phyloP scores from a whole-genome alignment of 2,113 vertebrate genomes.

The Lucifuga dentata region DNA sequence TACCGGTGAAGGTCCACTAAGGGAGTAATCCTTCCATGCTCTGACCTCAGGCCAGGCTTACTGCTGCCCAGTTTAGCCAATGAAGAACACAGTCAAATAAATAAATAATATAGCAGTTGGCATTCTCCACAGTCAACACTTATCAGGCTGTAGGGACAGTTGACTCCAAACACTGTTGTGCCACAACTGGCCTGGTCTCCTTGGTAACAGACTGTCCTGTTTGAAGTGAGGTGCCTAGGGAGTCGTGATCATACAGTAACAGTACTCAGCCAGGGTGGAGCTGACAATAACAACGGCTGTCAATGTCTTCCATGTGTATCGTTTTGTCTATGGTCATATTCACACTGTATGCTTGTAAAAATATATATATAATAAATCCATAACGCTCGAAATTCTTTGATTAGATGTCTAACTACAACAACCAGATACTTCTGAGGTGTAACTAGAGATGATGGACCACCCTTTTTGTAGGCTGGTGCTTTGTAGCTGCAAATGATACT shows the following conservation, averaged over 20 bases:
- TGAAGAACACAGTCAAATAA: conserved; percentile 78
- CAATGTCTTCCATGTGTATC: conserved; percentile 43
- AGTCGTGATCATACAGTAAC: conserved; percentile 62
- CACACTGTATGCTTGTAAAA: conserved; percentile 27
- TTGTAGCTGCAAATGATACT: conserved; percentile 84
- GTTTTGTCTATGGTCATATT: conserved; percentile 25
- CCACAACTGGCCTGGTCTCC: conserved; percentile 77
- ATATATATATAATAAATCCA: conserved; percentile 50
- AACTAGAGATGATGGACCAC: conserved; percentile 78
- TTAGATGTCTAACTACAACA: conserved; percentile 57
- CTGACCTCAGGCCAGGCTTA: conserved; percentile 79
- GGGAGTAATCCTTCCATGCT: conserved; percentile 77
- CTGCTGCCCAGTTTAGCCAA: conserved; percentile 71
- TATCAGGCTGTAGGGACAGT: conserved; percentile 74
- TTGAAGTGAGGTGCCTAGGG: conserved; percentile 74
- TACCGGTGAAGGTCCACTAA: conserved; percentile 70
- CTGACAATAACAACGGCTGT: conserved; percentile 51
- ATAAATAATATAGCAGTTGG: conserved; percentile 74
- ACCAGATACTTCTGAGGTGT: conserved; percentile 69
- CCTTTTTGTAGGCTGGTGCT: conserved; percentile 77
- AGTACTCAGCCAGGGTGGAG: conserved; percentile 36
- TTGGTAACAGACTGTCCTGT: conserved; percentile 82
- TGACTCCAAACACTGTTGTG: conserved; percentile 79
- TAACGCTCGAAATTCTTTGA: conserved; percentile 60
- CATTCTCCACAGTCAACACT: conserved; percentile 82